A percentile compares a stretch with the other conserved stretches of the same genome.
Conservation (phyloP, 2,113 vertebrate species). For the Tragelaphus imberbis region DNA sequence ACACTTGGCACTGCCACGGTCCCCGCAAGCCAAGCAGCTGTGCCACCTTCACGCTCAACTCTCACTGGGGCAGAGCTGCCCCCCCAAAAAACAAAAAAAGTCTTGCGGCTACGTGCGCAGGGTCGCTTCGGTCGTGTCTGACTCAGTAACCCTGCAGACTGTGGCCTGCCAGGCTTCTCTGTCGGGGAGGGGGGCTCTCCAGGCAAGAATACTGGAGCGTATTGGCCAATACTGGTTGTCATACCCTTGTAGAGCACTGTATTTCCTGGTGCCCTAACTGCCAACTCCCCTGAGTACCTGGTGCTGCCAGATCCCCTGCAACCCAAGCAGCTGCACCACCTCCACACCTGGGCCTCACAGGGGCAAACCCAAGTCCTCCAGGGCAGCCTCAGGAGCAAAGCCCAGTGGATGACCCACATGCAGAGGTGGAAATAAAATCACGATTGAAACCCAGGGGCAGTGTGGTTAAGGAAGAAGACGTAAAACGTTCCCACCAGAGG, state of each 20-base stretch:
- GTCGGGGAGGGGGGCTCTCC: neutral
- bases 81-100: neutral
- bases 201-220: neutral
- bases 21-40: neutral
- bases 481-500: neutral
- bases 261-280: neutral
- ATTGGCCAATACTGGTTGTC: neutral
- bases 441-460: neutral
- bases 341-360: neutral
- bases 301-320: neutral
- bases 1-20: neutral
- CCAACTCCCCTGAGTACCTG: neutral
- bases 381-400: neutral
- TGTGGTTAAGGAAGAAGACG: neutral
- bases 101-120: neutral
- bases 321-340: neutral
- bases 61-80: neutral
- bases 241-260: neutral
- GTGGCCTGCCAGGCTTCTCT: neutral
- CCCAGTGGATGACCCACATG: neutral
- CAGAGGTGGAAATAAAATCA: neutral
- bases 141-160: neutral
- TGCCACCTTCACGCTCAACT: fast-evolving
- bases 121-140: fast-evolving
- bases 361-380: neutral